These are phyloP conservation scores for Polypedilum vanderplanki DNA, from an alignment of 1,140 invertebrate species.

Conservation along the genomic window DNA sequence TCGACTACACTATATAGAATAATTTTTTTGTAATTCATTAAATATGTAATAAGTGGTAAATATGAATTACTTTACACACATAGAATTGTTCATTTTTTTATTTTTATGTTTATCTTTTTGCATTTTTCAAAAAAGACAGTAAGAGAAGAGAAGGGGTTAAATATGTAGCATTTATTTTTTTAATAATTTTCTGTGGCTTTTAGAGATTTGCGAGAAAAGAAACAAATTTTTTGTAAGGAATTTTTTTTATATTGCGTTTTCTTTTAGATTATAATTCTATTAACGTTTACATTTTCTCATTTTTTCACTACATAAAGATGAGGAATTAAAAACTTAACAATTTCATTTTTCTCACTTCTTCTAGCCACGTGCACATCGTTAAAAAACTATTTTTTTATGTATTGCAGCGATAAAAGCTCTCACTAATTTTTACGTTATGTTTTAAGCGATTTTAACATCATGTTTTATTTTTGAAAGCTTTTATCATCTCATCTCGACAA, in stretches of 20 bases:
- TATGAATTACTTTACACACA: not conserved
- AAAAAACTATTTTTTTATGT: too few relatives aligned
- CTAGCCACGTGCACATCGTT: too few relatives aligned
- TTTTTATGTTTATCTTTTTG: not conserved
- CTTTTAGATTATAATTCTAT: not conserved
- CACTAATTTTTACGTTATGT: not conserved
- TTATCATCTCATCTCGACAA: too few relatives aligned
- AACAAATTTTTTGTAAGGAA: not conserved
- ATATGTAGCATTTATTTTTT: not conserved
- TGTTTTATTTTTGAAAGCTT: not conserved
- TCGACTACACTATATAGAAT: too few relatives aligned
- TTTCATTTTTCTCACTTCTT: not conserved
- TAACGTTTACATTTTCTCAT: not conserved
- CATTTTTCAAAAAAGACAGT: not conserved
- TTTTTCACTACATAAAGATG: not conserved
- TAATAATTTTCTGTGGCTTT: not conserved
- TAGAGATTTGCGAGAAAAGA: too few relatives aligned
- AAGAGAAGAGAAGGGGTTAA: not conserved
- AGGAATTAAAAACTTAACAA: constrained; percentile 19
- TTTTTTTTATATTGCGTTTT: constrained; percentile 12
- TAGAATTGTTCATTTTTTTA: not conserved
- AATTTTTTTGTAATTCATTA: not conserved
- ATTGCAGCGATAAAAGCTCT: not conserved
- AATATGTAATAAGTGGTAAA: not conserved
- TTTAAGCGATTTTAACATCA: not conserved